These are phyloP conservation scores for Rapana venosa DNA, from an alignment of 2,888 invertebrate genomes.

Conservation along the genomic window DNA sequence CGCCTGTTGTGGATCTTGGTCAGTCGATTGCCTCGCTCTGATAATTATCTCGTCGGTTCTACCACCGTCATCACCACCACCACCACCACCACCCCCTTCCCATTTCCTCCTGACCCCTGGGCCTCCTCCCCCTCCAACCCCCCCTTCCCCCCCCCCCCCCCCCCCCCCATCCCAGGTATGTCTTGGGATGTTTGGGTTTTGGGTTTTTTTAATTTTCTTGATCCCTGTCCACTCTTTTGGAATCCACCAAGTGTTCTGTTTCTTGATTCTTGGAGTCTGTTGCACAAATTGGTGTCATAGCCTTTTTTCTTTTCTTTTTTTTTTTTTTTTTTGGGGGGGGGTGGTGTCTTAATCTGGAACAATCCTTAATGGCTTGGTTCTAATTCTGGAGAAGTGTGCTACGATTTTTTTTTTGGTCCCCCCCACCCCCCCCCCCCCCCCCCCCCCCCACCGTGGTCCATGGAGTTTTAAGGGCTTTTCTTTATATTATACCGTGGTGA, in stretches of 20 bases:
- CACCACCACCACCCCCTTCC: no score
- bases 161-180: neutral
- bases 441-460: neutral
- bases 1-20: no score
- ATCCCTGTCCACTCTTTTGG: neutral
- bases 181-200: neutral
- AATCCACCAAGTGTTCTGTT: neutral
- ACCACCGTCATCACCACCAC: neutral
- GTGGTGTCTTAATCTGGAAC: no score
- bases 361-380: no score
- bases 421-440: neutral
- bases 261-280: neutral
- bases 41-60: neutral
- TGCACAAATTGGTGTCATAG: no score
- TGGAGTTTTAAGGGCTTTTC: no score
- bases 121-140: neutral
- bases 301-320: neutral
- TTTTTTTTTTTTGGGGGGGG: no score
- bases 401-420: no score
- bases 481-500: no score
- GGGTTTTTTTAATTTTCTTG: neutral
- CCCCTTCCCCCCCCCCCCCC: neutral
- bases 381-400: no score
- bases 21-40: neutral
- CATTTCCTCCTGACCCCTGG: no score